Base-by-base conservation (phyloP, 2,113 vertebrate genomes). In the Sigmodon hispidus region DNA sequence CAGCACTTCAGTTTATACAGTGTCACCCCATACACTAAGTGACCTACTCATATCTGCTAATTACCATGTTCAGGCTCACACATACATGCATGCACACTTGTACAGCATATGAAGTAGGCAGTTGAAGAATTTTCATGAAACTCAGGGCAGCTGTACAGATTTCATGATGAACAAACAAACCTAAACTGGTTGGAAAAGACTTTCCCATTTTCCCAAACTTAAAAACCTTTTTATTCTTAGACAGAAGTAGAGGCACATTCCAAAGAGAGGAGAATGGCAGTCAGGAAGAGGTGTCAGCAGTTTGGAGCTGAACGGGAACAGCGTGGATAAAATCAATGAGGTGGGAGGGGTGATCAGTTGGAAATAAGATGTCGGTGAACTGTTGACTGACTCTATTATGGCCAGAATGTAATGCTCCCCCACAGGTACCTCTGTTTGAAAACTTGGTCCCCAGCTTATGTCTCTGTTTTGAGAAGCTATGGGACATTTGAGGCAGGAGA, bases 1-100 rank as follows among this genome's bases (percentile, higher is more conserved):
- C 95, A 97, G 91, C 94, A 52, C 94, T 96, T 92, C 0, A 0
- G 76, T 40, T 96, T 93, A 52, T 63, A 75, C 45, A 48, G 90
- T 94, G 88, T 98, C 87, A 36, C 69, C 89, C 9, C 3, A n/a
- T 1, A 3, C 63, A 26, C 92, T 96, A 45, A 29, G 77, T 94
- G 70, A 9, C 16, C n/a, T 0, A 5, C 43, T 69, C 11, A 10
- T 9, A 36, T 26, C 19, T 55, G 31, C 61, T n/a, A 5, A 59
- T 8, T 43, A 65, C 52, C 0, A 16, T 2, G 0, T 7, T 19
- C 6, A n/a, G 11, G 31, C 57, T 34, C 57, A 17, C 4, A 16
- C 5, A 10, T 3, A 31, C 67, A 21, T 26, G 10, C 31, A 12
- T 21, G 4, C 11, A 59, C 21, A 45, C 7, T 15, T 12, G 22